Conservation (phyloP, 2,797 vertebrate species). For the Poeciliopsis turneri region DNA sequence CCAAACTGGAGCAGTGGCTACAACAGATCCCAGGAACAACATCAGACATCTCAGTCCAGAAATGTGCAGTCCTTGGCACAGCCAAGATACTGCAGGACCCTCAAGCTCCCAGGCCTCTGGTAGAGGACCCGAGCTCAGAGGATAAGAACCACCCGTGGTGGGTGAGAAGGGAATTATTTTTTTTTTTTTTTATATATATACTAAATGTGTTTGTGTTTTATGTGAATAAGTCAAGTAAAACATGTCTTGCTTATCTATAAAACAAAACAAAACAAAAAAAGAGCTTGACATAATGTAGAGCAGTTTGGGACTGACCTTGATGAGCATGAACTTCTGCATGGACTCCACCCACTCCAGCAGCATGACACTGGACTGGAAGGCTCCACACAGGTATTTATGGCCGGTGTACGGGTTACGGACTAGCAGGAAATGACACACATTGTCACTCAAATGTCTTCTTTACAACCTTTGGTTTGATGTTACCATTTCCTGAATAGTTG, state of each 20-base stretch:
- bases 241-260: neutral
- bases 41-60: too few species aligned
- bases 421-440: constrained; percentile 55
- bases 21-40: too few species aligned
- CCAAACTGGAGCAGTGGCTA: too few species aligned
- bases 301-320: constrained; percentile 83
- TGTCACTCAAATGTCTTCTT: neutral
- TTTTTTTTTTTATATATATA: neutral
- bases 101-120: too few species aligned
- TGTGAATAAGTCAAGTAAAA: neutral
- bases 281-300: neutral
- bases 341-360: constrained; percentile 95
- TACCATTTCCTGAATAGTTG: neutral
- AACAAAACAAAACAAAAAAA: neutral
- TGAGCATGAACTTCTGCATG: constrained; percentile 97
- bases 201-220: too few species aligned
- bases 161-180: too few species aligned
- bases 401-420: constrained; percentile 95
- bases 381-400: constrained; percentile 94
- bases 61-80: too few species aligned
- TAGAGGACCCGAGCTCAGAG: too few species aligned
- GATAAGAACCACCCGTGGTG: too few species aligned
- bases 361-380: constrained; percentile 93
- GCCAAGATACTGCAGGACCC: too few species aligned
- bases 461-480: neutral